A percentile compares a stretch with the other conserved stretches of the same genome.
Conservation (phyloP, 2,113 vertebrate genomes). For the Elachura formosa region DNA sequence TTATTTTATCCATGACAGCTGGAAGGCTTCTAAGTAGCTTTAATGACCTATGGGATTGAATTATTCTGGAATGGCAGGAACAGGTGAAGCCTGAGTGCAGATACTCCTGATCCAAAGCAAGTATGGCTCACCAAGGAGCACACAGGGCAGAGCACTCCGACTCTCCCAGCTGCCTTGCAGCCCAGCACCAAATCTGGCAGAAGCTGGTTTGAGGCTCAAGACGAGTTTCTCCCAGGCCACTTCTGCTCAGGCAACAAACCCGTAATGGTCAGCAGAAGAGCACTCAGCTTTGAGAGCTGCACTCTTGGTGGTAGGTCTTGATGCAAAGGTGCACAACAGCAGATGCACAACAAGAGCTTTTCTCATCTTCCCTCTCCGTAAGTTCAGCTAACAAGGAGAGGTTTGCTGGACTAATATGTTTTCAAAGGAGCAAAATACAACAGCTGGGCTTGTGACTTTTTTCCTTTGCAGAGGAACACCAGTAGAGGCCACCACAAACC, state of each 20-base stretch:
- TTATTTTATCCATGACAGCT: background rate
- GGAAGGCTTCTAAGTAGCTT: background rate
- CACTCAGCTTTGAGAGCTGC: background rate
- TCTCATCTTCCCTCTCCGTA: fast-evolving
- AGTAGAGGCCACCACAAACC: constrained; percentile 50
- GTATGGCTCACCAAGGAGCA: background rate
- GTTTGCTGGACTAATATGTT: background rate
- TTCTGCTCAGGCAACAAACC: background rate
- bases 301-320: background rate
- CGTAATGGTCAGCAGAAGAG: fast-evolving
- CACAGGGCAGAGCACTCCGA: fast-evolving
- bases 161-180: background rate
- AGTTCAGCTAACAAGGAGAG: background rate
- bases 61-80: background rate
- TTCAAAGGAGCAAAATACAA: background rate
- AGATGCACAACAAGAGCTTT: background rate
- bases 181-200: background rate
- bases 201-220: background rate
- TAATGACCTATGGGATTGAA: background rate
- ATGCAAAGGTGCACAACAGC: background rate
- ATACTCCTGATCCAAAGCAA: background rate
- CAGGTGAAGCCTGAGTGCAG: background rate
- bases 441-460: background rate
- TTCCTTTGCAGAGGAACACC: constrained; percentile 20
- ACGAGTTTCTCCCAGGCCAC: background rate